Base-by-base conservation (phyloP, 2,113 vertebrate genomes). In the Triplophysa tibetana region DNA sequence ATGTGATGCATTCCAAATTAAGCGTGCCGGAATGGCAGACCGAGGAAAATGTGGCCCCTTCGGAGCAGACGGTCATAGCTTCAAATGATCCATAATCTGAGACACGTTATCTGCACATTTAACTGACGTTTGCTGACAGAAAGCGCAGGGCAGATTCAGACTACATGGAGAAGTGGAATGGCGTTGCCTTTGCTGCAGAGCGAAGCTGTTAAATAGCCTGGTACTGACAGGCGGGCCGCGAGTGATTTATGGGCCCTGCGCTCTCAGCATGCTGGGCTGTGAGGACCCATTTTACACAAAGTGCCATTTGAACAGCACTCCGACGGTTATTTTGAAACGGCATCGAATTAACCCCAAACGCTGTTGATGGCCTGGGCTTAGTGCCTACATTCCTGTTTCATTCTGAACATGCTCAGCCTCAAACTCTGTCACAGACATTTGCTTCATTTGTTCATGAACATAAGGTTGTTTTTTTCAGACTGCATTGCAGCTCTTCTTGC, bases 211-310 rank as follows among this genome's bases (percentile, higher is more conserved):
- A 87, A 88, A 83, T 83, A 65, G 69, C 54, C 63, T 77, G 80
- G 79, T 79, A 80, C 62, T 88, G 87, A 87, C 87, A 88, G 83
- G 69, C 84, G 78, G 77, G 77, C 83, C 74, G 38, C 60, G n/a
- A 62, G 80, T 88, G 86, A 89, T 88, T 88, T 84, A 89, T 88
- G 84, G 26, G 74, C 64, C 76, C 48, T 75, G 75, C 63, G 63
- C 72, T 74, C 73, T 73, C 70, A 81, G 66, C 81, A 83, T 81
- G 84, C 76, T 62, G 19, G 70, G 81, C 83, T 78, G 65, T 70
- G 73, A 78, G 84, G 80, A 85, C 85, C 82, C 79, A 81, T 85
- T 85, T 83, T 86, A 78, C 74, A 81, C 80, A 85, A 79, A 69
- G 78, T 75, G 56, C 83, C 83, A 84, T 87, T 82, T 84, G 83